Percentiles rank a stretch among this genome's conserved stretches.
phyloP scores from a whole-genome alignment of 2,113 vertebrate genomes.

The Salvelinus sp. region DNA sequence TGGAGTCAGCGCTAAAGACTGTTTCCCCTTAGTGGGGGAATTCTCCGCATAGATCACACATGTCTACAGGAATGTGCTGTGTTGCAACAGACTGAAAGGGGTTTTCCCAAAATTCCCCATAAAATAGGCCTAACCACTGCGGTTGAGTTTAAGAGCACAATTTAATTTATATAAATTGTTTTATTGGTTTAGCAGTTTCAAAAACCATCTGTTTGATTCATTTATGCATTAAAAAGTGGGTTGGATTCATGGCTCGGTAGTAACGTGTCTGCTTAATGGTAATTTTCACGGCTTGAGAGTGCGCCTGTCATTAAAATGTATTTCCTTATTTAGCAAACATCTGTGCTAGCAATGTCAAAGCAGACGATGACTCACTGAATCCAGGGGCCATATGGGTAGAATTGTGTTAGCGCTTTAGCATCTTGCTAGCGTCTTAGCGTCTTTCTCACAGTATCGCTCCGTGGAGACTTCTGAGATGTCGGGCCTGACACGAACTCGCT shows the following conservation, averaged over 20 bases:
- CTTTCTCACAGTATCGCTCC: neutral
- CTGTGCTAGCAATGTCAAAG: slow-evolving; percentile 44
- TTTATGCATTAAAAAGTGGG: slow-evolving; percentile 48
- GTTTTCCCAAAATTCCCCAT: slow-evolving; percentile 40
- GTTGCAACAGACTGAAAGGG: slow-evolving; percentile 26
- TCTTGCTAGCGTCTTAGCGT: neutral
- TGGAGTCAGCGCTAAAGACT: slow-evolving; percentile 34
- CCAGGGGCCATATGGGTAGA: neutral
- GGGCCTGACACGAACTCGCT: neutral
- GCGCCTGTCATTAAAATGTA: slow-evolving; percentile 59
- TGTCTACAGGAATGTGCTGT: slow-evolving; percentile 39
- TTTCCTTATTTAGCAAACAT: slow-evolving; percentile 50
- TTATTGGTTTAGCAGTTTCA: slow-evolving; percentile 42
- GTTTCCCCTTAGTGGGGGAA: slow-evolving; percentile 29
- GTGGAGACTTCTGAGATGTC: neutral
- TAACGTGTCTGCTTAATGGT: slow-evolving; percentile 56
- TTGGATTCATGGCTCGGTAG: slow-evolving; percentile 38
- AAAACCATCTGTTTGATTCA: slow-evolving; percentile 53
- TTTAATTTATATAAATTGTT: slow-evolving; percentile 40
- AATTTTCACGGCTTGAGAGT: slow-evolving; percentile 44
- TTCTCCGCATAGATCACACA: slow-evolving; percentile 22
- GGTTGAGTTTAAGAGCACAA: slow-evolving; percentile 33
- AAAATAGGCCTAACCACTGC: neutral
- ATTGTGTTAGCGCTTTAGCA: neutral
- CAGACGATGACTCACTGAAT: neutral